Percentiles rank a stretch among this genome's conserved stretches.
Conservation (phyloP, 2,888 invertebrate species). For the Drosophila demipolita region DNA sequence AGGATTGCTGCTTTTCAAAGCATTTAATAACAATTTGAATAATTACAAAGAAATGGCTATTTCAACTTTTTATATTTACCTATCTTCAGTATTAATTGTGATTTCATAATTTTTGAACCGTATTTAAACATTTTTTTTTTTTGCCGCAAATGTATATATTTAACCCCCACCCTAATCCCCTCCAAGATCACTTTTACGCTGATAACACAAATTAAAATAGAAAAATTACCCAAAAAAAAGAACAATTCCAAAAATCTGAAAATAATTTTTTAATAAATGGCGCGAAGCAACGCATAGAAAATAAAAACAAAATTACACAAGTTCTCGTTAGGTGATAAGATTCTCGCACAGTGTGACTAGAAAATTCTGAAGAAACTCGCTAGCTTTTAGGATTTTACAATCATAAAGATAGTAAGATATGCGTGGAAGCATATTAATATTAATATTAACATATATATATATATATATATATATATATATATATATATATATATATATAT, state of each 20-base stretch:
- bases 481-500: too few species aligned
- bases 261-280: conserved; percentile 37
- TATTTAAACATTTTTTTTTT: background rate
- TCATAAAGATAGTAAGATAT: conserved; percentile 49
- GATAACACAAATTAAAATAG: conserved; percentile 42
- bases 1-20: background rate
- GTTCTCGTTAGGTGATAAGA: conserved; percentile 39
- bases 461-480: background rate
- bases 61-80: background rate
- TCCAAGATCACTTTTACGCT: conserved; percentile 70
- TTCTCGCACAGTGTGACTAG: conserved; percentile 51
- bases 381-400: conserved; percentile 56
- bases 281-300: conserved; percentile 29
- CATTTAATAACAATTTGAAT: background rate
- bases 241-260: background rate
- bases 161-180: background rate
- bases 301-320: conserved; percentile 4
- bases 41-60: background rate
- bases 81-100: background rate
- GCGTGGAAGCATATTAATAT: conserved; percentile 28
- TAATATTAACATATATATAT: background rate
- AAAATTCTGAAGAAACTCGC: conserved; percentile 23
- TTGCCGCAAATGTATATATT: background rate
- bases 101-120: background rate
- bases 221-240: background rate